Percentiles rank a stretch among this genome's conserved stretches.
phyloP scores from a whole-genome alignment of 2,797 vertebrate species.

The Euphonia xanthogaster region DNA sequence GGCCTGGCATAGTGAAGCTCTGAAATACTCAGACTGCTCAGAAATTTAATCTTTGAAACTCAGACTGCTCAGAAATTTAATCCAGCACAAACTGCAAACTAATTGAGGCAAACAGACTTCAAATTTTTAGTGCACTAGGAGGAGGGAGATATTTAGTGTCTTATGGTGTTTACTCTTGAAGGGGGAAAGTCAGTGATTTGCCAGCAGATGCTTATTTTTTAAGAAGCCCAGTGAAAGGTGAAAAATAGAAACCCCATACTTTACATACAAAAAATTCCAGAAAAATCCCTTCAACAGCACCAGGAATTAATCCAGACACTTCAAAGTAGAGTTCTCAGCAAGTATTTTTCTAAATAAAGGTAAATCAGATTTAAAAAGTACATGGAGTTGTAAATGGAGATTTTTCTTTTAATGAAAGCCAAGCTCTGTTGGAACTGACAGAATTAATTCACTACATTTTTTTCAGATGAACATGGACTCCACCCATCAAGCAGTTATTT shows the following conservation, averaged over 20 bases:
- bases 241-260: neutral
- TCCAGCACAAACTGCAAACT: neutral
- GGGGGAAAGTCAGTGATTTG: neutral
- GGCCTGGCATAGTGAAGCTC: neutral
- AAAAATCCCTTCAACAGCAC: neutral
- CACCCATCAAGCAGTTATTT: neutral
- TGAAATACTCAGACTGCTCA: conserved; percentile 10
- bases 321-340: neutral
- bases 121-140: neutral
- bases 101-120: neutral
- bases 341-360: neutral
- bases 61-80: conserved; percentile 41
- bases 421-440: neutral
- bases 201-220: neutral
- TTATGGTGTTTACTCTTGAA: neutral
- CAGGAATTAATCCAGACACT: neutral
- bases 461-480: neutral
- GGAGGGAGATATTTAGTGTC: neutral
- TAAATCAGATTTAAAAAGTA: neutral
- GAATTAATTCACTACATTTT: neutral
- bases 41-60: conserved; percentile 45
- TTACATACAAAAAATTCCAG: neutral
- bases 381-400: neutral
- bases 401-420: neutral
- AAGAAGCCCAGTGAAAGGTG: neutral